Base-by-base conservation (phyloP, 2,113 vertebrate species). In the Epinephelus cyanopodus region DNA sequence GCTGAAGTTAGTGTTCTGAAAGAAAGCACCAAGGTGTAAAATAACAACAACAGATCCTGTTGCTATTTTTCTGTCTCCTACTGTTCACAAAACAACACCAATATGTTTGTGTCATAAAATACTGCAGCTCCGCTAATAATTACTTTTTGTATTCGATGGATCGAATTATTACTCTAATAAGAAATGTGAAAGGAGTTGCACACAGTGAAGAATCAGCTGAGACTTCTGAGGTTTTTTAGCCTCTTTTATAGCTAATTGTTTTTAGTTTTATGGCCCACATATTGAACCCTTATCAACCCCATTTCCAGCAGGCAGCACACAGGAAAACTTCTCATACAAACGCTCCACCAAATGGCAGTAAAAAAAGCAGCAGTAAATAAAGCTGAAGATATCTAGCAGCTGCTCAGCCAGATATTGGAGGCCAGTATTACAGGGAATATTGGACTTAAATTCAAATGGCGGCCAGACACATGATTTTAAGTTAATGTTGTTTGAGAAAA, bases 241-340 rank as follows among this genome's bases (percentile, higher is more conserved):
- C 13, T 33, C 8, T 52, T 52, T 52, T 23, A 42, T 42, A 21
- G 23, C 48, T 13, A 21, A 5, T 29, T 42, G 9, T 45, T 25
- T 45, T 71, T 45, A n/a, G 21, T 45, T 77, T 77, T 17, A 47
- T 66, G 37, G 56, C 17, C 52, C n/a, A 63, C 23, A 66, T 4
- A 25, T 4, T 76, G 0, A 0, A 45, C 39, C 33, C 7, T 77
- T 54, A 33, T 47, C 37, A 66, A 77, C 4, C 23, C n/a, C 52
- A 29, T 39, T 42, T 54, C 29, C 47, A 19, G 29, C 9, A 54
- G 27, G 60, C 21, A 19, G 29, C 10, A 9, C 5, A 4, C 21
- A 42, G 47, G 29, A 63, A 53, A 39, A 4, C 5, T 25, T 23
- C 45, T 23, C 2, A 19, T 2, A 23, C 14, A 37, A 8, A 6